Conservation (phyloP, 2,797 vertebrate species). For the Eutrigla gurnardus region DNA sequence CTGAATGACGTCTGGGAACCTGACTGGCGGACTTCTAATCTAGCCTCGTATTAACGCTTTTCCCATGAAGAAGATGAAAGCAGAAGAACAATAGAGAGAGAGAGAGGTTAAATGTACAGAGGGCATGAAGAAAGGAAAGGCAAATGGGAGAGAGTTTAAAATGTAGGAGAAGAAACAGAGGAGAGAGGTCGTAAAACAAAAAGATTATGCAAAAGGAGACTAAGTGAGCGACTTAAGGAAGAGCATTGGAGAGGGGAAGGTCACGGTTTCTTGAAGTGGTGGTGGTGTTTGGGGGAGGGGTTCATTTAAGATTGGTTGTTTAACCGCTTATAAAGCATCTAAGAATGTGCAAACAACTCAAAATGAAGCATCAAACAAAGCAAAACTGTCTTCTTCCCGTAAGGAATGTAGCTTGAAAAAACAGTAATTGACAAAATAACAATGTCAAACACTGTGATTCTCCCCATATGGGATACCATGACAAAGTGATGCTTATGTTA, state of each 20-base stretch:
- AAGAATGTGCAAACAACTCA: neutral
- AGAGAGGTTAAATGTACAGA: neutral
- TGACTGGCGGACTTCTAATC: neutral
- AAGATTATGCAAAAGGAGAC: neutral
- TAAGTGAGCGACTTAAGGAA: neutral
- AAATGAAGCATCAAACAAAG: conserved; percentile 4
- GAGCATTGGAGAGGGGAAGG: conserved; percentile 23
- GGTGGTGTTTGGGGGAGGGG: conserved; percentile 1
- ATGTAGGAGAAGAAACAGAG: neutral
- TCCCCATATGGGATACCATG: neutral
- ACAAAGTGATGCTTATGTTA: neutral
- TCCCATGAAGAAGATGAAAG: neutral
- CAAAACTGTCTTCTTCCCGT: neutral
- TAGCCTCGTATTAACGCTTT: neutral
- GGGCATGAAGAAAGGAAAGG: neutral
- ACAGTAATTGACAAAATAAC: no score
- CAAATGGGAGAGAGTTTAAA: neutral
- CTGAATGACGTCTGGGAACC: neutral
- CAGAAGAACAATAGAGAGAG: neutral
- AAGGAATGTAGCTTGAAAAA: neutral
- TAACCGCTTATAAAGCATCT: conserved; percentile 5
- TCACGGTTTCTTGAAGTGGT: conserved; percentile 35
- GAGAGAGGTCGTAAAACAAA: neutral
- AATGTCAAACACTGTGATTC: no score
- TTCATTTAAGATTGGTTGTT: conserved; percentile 21